Percentiles rank a stretch among this genome's conserved stretches.
These are phyloP conservation scores for Malachius bipustulatus DNA, from an alignment of 2,888 invertebrate genomes.

Conservation along the genomic window DNA sequence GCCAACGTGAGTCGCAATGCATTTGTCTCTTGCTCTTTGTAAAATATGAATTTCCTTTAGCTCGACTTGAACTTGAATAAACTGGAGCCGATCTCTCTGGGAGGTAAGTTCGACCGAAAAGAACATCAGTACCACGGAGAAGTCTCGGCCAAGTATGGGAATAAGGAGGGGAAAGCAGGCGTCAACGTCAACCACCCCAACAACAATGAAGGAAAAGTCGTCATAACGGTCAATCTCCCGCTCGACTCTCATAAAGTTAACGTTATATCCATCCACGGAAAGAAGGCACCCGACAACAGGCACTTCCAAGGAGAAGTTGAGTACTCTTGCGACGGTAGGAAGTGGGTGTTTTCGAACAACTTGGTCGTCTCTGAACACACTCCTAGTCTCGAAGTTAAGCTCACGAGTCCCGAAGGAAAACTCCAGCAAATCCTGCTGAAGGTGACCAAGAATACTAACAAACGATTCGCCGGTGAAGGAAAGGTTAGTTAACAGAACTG, in stretches of 20 bases:
- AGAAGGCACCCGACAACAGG: slow-evolving; percentile 25
- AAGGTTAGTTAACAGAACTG: no score
- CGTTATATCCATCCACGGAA: slow-evolving; percentile 39
- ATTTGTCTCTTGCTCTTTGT: no score
- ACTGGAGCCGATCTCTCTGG: no score
- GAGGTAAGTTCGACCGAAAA: slow-evolving; percentile 56
- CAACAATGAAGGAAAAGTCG: slow-evolving; percentile 32
- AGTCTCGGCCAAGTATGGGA: slow-evolving; percentile 50
- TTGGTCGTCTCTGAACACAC: slow-evolving; percentile 42
- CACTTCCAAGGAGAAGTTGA: slow-evolving; percentile 33
- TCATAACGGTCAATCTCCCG: slow-evolving; percentile 38
- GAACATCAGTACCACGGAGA: no score
- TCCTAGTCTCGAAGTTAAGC: slow-evolving; percentile 45
- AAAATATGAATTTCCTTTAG: no score
- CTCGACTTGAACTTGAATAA: no score
- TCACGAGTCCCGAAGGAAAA: slow-evolving; percentile 41
- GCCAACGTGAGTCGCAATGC: no score
- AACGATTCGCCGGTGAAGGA: slow-evolving; percentile 46
- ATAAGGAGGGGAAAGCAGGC: slow-evolving; percentile 52
- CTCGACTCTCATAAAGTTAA: slow-evolving; percentile 42
- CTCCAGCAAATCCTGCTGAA: slow-evolving; percentile 35
- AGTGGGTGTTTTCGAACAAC: slow-evolving; percentile 44
- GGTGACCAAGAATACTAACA: slow-evolving; percentile 40
- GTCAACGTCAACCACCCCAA: slow-evolving; percentile 17
- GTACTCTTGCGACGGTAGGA: slow-evolving; percentile 45